A percentile compares a stretch with the other conserved stretches of the same genome.
Conservation (phyloP, 2,888 invertebrate genomes). For the Drosophila borborema region DNA sequence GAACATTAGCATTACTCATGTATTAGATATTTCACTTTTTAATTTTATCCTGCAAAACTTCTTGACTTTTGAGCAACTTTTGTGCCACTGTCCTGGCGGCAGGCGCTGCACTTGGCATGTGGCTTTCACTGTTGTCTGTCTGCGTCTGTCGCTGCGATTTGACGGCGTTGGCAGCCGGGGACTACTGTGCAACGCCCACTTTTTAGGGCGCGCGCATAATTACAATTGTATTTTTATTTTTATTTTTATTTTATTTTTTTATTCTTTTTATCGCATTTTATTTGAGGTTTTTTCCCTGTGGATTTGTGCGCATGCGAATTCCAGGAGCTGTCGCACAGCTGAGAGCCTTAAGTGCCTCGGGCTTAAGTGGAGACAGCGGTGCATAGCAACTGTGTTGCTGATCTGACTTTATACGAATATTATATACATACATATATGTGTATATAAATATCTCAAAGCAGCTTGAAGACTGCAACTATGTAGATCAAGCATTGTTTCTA, state of each 20-base stretch:
- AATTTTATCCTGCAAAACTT: not conserved
- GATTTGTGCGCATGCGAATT: slow-evolving; percentile 55
- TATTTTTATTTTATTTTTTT: slow-evolving; percentile 6
- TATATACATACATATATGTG: not conserved
- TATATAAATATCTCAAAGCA: not conserved
- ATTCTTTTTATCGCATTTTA: slow-evolving; percentile 12
- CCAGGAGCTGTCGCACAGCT: slow-evolving; percentile 75
- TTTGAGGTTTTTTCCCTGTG: slow-evolving; percentile 9
- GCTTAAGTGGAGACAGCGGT: slow-evolving; percentile 40
- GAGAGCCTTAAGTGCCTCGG: slow-evolving; percentile 51
- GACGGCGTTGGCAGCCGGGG: slow-evolving; percentile 72
- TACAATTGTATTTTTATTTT: slow-evolving; percentile 63
- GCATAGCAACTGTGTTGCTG: not conserved
- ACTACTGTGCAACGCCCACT: slow-evolving; percentile 80
- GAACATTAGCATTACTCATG: not conserved
- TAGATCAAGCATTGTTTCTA: too few species aligned
- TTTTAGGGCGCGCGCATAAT: slow-evolving; percentile 68
- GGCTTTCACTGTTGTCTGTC: slow-evolving; percentile 67
- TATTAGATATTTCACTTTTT: not conserved
- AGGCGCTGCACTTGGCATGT: slow-evolving; percentile 31
- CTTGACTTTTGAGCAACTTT: not conserved
- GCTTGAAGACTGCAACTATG: not conserved
- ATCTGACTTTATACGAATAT: not conserved
- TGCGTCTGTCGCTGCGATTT: slow-evolving; percentile 27
- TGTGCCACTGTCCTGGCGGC: slow-evolving; percentile 54